These are phyloP conservation scores for Macrochelys suwanniensis DNA, from an alignment of 2,797 vertebrate species.

Conservation along the genomic window DNA sequence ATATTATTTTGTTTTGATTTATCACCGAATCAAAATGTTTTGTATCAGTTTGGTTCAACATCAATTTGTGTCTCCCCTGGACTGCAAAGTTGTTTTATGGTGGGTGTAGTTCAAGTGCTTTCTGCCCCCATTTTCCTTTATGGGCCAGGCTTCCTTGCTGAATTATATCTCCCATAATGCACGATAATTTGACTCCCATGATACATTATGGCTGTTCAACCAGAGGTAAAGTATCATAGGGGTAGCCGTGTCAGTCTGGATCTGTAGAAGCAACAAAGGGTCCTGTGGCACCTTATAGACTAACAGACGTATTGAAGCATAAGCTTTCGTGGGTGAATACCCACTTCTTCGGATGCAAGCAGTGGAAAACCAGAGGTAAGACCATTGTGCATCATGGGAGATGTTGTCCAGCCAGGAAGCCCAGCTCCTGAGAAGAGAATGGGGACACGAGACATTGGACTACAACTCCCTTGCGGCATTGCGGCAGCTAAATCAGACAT, in stretches of 20 bases:
- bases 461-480: background rate
- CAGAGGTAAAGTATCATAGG: too few relatives aligned
- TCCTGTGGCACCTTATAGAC: too few relatives aligned
- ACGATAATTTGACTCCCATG: background rate
- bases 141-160: background rate
- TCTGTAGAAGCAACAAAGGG: too few relatives aligned
- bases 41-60: background rate
- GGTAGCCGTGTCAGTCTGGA: too few relatives aligned
- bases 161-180: background rate
- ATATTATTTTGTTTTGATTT: accelerated
- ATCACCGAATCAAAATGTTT: background rate
- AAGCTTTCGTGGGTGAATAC: too few relatives aligned
- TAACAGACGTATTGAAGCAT: too few relatives aligned
- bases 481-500: background rate
- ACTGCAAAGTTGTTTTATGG: background rate
- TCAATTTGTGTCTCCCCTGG: background rate
- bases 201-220: background rate
- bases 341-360: too few relatives aligned
- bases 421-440: background rate
- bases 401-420: background rate
- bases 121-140: background rate
- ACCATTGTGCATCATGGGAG: background rate
- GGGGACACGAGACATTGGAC: background rate
- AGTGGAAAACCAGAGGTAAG: background rate
- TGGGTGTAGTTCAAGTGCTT: background rate